A percentile compares a stretch with the other conserved stretches of the same genome.
phyloP scores from a whole-genome alignment of 2,113 vertebrate species.

The Lethenteron camtschaticum region DNA sequence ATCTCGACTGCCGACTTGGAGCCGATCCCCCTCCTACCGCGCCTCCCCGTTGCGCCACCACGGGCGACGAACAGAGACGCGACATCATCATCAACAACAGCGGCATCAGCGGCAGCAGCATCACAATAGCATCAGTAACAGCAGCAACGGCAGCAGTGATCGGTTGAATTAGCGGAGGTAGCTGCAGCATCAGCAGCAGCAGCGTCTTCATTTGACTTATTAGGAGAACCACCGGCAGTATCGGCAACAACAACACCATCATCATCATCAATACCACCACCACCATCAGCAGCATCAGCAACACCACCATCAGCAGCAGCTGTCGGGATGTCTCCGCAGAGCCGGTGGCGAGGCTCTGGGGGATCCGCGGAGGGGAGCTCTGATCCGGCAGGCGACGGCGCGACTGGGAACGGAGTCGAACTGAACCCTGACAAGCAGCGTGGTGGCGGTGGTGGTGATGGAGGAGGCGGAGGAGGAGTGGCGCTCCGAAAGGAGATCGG shows the following conservation, averaged over 20 bases:
- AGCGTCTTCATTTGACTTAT: neutral
- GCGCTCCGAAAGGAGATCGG: constrained; percentile 72
- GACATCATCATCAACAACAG: neutral
- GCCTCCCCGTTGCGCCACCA: too few relatives aligned
- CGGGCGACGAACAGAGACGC: too few relatives aligned
- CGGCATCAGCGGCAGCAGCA: neutral
- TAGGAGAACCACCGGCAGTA: neutral
- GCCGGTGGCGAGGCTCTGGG: neutral
- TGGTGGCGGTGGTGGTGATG: constrained; percentile 8
- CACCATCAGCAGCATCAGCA: neutral
- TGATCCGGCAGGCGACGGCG: constrained; percentile 4
- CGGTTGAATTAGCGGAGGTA: neutral
- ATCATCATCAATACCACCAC: too few relatives aligned
- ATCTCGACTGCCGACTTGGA: too few relatives aligned
- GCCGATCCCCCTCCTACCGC: too few relatives aligned
- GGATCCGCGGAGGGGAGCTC: constrained; percentile 16
- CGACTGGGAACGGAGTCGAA: constrained; percentile 10
- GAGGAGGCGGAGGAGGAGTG: constrained; percentile 22
- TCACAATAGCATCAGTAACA: neutral
- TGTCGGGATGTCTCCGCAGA: neutral
- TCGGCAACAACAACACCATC: too few relatives aligned
- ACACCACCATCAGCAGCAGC: neutral
- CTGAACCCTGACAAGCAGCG: too few relatives aligned
- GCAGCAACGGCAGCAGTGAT: neutral
- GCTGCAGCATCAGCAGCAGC: neutral